These are phyloP conservation scores for Camponotus floridanus DNA, from an alignment of 1,140 invertebrate genomes.

Conservation along the genomic window DNA sequence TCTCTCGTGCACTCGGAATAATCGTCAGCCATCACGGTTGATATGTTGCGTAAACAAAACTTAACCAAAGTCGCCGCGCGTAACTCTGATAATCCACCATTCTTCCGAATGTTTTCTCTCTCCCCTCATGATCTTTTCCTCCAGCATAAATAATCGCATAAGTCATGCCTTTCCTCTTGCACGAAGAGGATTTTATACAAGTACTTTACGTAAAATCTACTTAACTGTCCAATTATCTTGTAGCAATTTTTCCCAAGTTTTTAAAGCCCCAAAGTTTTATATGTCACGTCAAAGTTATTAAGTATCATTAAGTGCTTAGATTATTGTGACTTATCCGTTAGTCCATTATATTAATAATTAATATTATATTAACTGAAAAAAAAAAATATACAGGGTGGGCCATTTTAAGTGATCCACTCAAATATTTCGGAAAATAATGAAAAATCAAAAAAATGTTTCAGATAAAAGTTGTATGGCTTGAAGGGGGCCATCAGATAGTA, in stretches of 20 bases:
- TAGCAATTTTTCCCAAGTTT: neutral
- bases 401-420: too few species aligned
- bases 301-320: neutral
- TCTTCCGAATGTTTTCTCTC: constrained; percentile 22
- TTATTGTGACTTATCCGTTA: constrained; percentile 7
- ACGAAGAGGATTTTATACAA: neutral
- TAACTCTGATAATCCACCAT: constrained; percentile 32
- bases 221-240: neutral
- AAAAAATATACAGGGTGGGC: too few species aligned
- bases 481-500: too few species aligned
- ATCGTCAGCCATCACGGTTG: constrained; percentile 41
- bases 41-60: constrained; percentile 22
- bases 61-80: neutral
- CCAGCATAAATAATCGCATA: neutral
- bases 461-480: too few species aligned
- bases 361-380: neutral
- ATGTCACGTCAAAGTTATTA: neutral
- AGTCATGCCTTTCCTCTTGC: constrained; percentile 10
- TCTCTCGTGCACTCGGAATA: constrained; percentile 52
- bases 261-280: neutral
- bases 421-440: too few species aligned
- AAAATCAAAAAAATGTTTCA: too few species aligned
- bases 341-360: neutral
- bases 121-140: constrained; percentile 12
- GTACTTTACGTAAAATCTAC: constrained; percentile 13